phyloP scores from a whole-genome alignment of 2,113 vertebrate species.

The Rhizomys pruinosus region DNA sequence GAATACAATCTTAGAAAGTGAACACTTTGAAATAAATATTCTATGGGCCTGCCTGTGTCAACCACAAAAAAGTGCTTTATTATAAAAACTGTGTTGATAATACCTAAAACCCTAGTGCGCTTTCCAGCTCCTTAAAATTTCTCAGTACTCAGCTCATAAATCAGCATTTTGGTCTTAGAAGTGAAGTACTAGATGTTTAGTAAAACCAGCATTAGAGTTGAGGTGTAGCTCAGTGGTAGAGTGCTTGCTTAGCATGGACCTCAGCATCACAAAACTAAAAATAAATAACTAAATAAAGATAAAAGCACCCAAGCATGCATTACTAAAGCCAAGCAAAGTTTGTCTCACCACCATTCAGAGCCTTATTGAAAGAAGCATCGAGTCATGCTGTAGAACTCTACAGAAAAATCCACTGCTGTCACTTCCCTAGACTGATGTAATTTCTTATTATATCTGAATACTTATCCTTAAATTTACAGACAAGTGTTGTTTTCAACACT shows the following conservation, averaged over 20 bases:
- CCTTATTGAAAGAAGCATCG: not conserved
- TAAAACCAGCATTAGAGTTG: not conserved
- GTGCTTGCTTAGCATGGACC: not conserved
- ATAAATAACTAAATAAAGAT: not conserved
- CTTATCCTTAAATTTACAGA: too few species aligned
- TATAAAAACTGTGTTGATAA: not conserved
- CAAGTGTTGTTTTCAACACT: too few species aligned
- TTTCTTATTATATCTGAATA: too few species aligned
- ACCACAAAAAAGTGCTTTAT: not conserved
- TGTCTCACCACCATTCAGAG: not conserved
- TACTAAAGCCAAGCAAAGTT: not conserved
- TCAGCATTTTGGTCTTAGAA: not conserved
- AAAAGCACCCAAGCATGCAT: not conserved
- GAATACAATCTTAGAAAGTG: conserved; percentile 45
- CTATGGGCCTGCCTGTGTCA: not conserved
- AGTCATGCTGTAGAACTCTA: not conserved
- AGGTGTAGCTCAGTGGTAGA: not conserved
- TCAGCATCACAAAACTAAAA: not conserved
- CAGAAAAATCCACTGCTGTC: too few species aligned
- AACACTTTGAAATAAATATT: not conserved
- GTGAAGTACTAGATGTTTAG: not conserved
- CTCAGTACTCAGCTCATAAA: not conserved
- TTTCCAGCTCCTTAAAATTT: conserved; percentile 1
- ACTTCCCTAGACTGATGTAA: too few species aligned
- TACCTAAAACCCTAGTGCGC: not conserved